Evolutionary conservation across 1,140 invertebrate species (phyloP).

Genomic region (Drosophila auraria): DNA sequence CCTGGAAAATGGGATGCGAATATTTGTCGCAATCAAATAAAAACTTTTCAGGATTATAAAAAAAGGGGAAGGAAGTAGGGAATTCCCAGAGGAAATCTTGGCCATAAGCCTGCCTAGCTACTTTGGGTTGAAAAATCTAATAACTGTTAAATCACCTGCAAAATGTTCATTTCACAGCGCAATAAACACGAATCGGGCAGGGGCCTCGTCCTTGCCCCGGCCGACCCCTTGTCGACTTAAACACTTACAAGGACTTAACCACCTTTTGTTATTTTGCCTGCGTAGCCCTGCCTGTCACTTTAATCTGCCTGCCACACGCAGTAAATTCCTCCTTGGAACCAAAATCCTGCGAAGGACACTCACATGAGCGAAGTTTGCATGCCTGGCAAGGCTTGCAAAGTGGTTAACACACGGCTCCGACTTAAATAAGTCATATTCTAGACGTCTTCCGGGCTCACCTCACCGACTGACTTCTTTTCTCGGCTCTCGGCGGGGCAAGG

Average conservation of each 20-base stretch:
- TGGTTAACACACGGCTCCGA: constrained; percentile 74
- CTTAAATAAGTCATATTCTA: constrained; percentile 72
- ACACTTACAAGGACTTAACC: constrained; percentile 83
- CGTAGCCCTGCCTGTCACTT: constrained; percentile 81
- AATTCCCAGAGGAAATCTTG: constrained; percentile 38
- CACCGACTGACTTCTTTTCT: constrained; percentile 48
- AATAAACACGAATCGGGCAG: constrained; percentile 65
- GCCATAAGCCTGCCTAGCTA: constrained; percentile 27
- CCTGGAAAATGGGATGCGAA: constrained; percentile 39
- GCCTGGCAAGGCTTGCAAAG: constrained; percentile 63
- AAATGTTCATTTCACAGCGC: constrained; percentile 83
- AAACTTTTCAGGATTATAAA: constrained; percentile 65
- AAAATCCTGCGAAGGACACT: constrained; percentile 64
- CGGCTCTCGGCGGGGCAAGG: not conserved
- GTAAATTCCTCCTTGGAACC: constrained; percentile 16
- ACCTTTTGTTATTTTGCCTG: constrained; percentile 72
- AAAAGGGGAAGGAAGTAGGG: constrained; percentile 17
- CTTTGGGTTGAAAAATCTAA: constrained; percentile 68
- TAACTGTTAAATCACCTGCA: constrained; percentile 84
- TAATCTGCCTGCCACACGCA: constrained; percentile 74
- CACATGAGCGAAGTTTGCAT: constrained; percentile 53
- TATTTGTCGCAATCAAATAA: constrained; percentile 80
- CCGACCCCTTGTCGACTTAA: constrained; percentile 73
- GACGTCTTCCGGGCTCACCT: constrained; percentile 36
- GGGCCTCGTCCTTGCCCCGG: constrained; percentile 21